These are phyloP conservation scores for Icerya purchasi DNA, from an alignment of 2,888 invertebrate species.

Conservation along the genomic window DNA sequence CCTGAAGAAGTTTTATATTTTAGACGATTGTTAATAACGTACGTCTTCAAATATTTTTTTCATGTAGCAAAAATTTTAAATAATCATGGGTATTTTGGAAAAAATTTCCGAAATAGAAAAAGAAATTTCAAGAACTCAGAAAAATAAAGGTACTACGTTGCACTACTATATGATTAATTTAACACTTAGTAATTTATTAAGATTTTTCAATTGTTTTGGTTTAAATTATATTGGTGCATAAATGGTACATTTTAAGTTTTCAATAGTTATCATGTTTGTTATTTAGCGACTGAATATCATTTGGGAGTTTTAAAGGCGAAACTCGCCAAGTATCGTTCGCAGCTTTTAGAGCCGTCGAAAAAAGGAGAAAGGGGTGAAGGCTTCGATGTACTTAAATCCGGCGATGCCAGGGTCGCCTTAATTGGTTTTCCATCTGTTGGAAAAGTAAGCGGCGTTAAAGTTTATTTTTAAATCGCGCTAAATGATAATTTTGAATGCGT, in stretches of 20 bases:
- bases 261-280: too few species aligned
- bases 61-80: too few species aligned
- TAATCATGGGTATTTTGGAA: constrained; percentile 97
- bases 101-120: constrained; percentile 97
- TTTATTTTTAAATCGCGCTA: constrained; percentile 15
- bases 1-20: too few species aligned
- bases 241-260: too few species aligned
- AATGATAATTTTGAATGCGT: not conserved
- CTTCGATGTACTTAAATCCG: constrained; percentile 97
- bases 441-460: too few species aligned
- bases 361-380: constrained; percentile 91
- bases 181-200: not conserved
- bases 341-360: constrained; percentile 80
- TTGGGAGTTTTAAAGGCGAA: constrained; percentile 93
- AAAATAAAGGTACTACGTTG: constrained; percentile 99
- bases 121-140: constrained; percentile 95
- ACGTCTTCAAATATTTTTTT: too few species aligned
- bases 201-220: not conserved
- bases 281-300: constrained; percentile 93
- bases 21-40: too few species aligned
- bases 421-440: constrained; percentile 98
- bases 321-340: constrained; percentile 82
- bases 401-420: constrained; percentile 91
- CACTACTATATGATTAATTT: too few species aligned
- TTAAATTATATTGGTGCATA: constrained; percentile 1